Evolutionary conservation across 2,888 invertebrate species (phyloP), one percentile per base, ranked within the genome.

Genomic region (Cantharis nigra): DNA sequence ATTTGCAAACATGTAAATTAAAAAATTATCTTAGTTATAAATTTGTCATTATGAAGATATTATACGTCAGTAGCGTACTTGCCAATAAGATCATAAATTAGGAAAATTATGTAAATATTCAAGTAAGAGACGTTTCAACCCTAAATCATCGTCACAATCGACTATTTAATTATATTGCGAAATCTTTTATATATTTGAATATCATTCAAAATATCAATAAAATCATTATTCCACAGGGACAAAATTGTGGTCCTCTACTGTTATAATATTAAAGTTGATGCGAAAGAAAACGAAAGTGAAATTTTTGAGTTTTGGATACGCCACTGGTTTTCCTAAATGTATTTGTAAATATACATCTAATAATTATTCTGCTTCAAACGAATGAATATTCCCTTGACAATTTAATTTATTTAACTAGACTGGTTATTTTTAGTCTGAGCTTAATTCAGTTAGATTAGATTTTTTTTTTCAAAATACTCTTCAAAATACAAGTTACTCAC

Each of bases 401-500:
- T 49, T n/a, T n/a, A 49, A 49, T 49, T 49, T n/a, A 49, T 49
- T 49, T 4, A 49, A 49, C n/a, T 49, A n/a, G 49, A n/a, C 49
- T n/a, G 9, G 4, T 33, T 33, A 49, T 49, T 49, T 49, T n/a
- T 49, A n/a, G n/a, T n/a, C n/a, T 4, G 33, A 49, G n/a, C n/a
- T n/a, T n/a, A 49, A n/a, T 49, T 49, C n/a, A 49, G 49, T n/a
- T n/a, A 49, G 49, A 49, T 49, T n/a, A 49, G n/a, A n/a, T n/a
- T 49, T n/a, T n/a, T 33, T n/a, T 13, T 49, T 49, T 7, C 7
- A 49, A 49, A n/a, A n/a, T 49, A 7, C 2, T n/a, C 2, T 0
- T n/a, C 26, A 9, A 26, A 26, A 26, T n/a, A n/a, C 16, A 7
- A 73, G 65, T 33, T 80, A 18, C 85, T 84, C 75, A 88, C 88